Evolutionary conservation across 2,888 invertebrate species (phyloP).

Genomic region (Leptinotarsa haldemani): DNA sequence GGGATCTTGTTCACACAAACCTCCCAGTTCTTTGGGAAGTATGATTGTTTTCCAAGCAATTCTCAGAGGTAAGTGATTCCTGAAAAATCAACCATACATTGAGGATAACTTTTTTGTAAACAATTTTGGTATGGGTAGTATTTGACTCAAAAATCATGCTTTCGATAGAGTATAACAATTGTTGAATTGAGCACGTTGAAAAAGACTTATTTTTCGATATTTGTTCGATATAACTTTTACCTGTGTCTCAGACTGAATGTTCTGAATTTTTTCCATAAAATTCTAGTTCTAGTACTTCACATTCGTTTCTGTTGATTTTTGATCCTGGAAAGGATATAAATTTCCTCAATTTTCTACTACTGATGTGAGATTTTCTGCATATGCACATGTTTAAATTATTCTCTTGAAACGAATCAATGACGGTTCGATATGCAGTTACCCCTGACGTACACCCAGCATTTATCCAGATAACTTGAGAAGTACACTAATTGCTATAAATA

Average conservation of each 20-base stretch:
- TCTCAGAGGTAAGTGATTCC: slow-evolving; percentile 11
- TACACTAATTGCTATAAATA: too few relatives aligned
- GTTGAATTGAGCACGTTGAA: slow-evolving; percentile 7
- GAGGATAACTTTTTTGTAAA: slow-evolving; percentile 15
- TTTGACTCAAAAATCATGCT: slow-evolving; percentile 16
- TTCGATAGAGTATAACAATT: slow-evolving; percentile 15
- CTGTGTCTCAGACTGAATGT: background rate
- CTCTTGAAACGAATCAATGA: too few relatives aligned
- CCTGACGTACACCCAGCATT: too few relatives aligned
- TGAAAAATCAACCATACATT: slow-evolving; percentile 9
- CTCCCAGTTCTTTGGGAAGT: slow-evolving; percentile 1
- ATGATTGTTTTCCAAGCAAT: slow-evolving; percentile 1
- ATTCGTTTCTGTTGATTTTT: background rate
- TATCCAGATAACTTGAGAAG: too few relatives aligned
- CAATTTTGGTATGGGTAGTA: slow-evolving; percentile 13
- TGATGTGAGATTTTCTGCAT: too few relatives aligned
- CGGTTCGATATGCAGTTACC: too few relatives aligned
- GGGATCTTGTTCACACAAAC: background rate
- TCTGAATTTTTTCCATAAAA: background rate
- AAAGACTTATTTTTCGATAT: slow-evolving; percentile 3
- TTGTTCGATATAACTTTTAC: background rate
- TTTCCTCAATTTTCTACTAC: background rate
- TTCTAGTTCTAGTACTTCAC: background rate
- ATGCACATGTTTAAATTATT: too few relatives aligned
- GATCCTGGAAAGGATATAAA: background rate